Evolutionary conservation across 1,140 invertebrate genomes (phyloP).

Genomic region (Brachionus angularis): DNA sequence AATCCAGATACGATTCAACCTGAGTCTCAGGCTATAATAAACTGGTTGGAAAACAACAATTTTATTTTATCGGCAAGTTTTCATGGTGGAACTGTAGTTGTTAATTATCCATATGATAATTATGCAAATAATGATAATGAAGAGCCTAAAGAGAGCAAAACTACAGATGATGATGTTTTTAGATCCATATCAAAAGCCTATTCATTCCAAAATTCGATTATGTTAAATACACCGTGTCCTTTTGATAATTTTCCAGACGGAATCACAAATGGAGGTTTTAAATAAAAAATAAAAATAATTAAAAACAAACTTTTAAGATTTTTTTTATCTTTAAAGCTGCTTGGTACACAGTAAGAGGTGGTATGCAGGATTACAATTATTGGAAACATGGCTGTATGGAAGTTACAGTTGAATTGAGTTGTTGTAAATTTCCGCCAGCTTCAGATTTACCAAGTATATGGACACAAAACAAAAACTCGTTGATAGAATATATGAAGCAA

Average conservation of each 20-base stretch:
- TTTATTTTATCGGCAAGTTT: slow-evolving; percentile 95
- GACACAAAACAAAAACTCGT: slow-evolving; percentile 5
- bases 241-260: slow-evolving; percentile 12
- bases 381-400: slow-evolving; percentile 96
- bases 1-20: slow-evolving; percentile 62
- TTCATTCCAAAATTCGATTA: slow-evolving; percentile 14
- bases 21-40: slow-evolving; percentile 83
- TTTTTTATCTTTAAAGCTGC: neutral
- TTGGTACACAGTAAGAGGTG: slow-evolving; percentile 54
- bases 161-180: slow-evolving; percentile 40
- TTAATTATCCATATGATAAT: slow-evolving; percentile 69
- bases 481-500: slow-evolving; percentile 26
- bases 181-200: slow-evolving; percentile 5
- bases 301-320: neutral
- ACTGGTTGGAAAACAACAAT: slow-evolving; percentile 76
- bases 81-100: slow-evolving; percentile 85
- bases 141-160: neutral
- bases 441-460: neutral
- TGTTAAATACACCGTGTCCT: neutral
- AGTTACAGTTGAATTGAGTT: slow-evolving; percentile 91
- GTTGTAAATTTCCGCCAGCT: slow-evolving; percentile 82
- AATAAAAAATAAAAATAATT: neutral
- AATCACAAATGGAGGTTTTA: slow-evolving; percentile 40
- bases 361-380: slow-evolving; percentile 99
- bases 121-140: neutral